phyloP scores from a whole-genome alignment of 2,113 vertebrate species.

The Dicaeum eximium region DNA sequence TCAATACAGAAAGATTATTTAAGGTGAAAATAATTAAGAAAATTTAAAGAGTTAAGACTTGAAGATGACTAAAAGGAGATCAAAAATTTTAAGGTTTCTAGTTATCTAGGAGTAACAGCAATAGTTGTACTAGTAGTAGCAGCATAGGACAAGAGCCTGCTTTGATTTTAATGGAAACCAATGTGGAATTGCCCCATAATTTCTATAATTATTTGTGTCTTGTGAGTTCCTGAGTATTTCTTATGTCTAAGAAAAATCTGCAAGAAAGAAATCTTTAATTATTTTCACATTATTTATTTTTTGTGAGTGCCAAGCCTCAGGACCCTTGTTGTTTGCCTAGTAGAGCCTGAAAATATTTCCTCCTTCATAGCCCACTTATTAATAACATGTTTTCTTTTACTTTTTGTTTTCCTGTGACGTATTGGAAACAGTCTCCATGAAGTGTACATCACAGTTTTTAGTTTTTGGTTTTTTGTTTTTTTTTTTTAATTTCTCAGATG shows the following conservation, averaged over 20 bases:
- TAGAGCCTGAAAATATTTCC: neutral
- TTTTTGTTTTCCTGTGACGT: neutral
- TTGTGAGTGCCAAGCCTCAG: neutral
- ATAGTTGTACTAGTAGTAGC: too few species aligned
- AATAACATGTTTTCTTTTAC: neutral
- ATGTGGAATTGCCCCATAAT: neutral
- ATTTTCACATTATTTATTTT: neutral
- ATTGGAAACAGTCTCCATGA: neutral
- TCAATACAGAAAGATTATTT: neutral
- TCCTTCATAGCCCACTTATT: neutral
- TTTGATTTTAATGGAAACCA: neutral
- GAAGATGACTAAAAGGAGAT: neutral
- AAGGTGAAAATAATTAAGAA: neutral
- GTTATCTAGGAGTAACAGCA: neutral
- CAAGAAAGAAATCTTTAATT: rapidly evolving
- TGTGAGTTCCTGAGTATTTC: neutral
- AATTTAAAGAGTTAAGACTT: rapidly evolving
- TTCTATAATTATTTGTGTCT: neutral
- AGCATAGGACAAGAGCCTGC: neutral
- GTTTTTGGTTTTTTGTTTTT: too few species aligned
- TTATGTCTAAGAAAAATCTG: neutral
- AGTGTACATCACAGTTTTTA: neutral
- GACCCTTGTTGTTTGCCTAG: neutral
- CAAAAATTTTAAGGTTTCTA: neutral
- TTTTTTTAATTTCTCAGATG: neutral